Evolutionary conservation across 2,888 invertebrate genomes (phyloP).

Genomic region (Gastracanthus pulcherrimus): DNA sequence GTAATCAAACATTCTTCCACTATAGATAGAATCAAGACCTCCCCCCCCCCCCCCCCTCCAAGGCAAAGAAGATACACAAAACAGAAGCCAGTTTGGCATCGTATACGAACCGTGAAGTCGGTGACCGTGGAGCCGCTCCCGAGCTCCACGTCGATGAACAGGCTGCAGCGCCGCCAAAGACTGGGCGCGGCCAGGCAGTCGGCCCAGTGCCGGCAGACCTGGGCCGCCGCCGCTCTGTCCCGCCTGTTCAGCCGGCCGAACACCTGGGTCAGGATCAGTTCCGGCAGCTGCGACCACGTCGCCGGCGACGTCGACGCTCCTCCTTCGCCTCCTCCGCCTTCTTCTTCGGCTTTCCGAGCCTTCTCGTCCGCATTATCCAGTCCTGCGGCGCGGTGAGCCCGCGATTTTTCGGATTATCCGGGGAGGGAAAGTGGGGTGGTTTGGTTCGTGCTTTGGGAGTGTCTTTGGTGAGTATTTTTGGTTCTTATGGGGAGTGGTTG

Average conservation of each 20-base stretch:
- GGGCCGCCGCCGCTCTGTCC: conserved; percentile 70
- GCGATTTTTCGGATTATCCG: no score
- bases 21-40: no score
- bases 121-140: conserved; percentile 67
- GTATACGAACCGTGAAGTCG: conserved; percentile 67
- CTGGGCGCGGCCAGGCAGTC: conserved; percentile 70
- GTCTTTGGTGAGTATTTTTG: no score
- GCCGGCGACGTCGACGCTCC: neutral
- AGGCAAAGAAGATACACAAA: neutral
- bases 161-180: conserved; percentile 73
- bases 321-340: neutral
- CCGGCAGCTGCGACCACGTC: conserved; percentile 76
- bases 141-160: conserved; percentile 73
- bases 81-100: neutral
- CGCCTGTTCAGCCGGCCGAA: conserved; percentile 69
- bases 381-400: no score
- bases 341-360: neutral
- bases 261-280: conserved; percentile 75
- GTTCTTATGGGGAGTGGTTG: neutral
- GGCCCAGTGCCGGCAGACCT: conserved; percentile 72
- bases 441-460: no score
- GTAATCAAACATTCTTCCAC: no score
- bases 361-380: conserved; percentile 32
- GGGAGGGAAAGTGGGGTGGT: no score
- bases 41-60: no score